These are phyloP conservation scores for Crenuchus spilurus DNA, from an alignment of 2,797 vertebrate species.

Conservation along the genomic window DNA sequence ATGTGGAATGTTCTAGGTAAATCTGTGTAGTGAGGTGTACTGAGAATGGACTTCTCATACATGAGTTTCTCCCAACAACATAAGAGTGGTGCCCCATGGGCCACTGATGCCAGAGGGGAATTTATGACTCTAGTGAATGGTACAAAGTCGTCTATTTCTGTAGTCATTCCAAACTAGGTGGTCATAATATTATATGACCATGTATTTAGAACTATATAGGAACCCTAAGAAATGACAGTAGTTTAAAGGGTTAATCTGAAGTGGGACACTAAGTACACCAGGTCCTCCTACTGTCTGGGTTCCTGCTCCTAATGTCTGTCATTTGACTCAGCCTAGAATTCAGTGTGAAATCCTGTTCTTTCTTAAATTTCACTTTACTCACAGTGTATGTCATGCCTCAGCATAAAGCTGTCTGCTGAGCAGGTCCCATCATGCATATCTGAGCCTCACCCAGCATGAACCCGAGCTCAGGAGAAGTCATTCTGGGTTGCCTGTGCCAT, in stretches of 20 bases:
- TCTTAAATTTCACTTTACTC: not conserved
- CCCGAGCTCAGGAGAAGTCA: not conserved
- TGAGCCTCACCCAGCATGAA: not conserved
- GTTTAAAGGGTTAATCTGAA: not conserved
- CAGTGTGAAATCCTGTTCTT: not conserved
- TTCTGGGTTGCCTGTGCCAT: not conserved
- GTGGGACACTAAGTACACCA: not conserved
- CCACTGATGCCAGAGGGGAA: too few relatives aligned
- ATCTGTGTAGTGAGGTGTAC: too few relatives aligned
- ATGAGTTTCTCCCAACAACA: too few relatives aligned
- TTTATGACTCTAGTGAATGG: too few relatives aligned
- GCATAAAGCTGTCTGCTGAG: conserved; percentile 12
- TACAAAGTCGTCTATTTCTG: too few relatives aligned
- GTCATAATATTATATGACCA: too few relatives aligned
- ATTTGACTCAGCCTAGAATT: not conserved
- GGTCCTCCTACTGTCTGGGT: not conserved
- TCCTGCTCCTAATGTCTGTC: not conserved
- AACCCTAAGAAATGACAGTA: too few relatives aligned
- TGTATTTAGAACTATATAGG: too few relatives aligned
- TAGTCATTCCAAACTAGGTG: too few relatives aligned
- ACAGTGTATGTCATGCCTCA: not conserved
- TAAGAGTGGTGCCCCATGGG: too few relatives aligned
- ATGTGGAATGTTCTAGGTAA: too few relatives aligned
- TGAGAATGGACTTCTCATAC: too few relatives aligned
- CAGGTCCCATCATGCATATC: not conserved